Evolutionary conservation across 2,113 vertebrate species (phyloP).

Genomic region (Dicrurus megarhynchus): DNA sequence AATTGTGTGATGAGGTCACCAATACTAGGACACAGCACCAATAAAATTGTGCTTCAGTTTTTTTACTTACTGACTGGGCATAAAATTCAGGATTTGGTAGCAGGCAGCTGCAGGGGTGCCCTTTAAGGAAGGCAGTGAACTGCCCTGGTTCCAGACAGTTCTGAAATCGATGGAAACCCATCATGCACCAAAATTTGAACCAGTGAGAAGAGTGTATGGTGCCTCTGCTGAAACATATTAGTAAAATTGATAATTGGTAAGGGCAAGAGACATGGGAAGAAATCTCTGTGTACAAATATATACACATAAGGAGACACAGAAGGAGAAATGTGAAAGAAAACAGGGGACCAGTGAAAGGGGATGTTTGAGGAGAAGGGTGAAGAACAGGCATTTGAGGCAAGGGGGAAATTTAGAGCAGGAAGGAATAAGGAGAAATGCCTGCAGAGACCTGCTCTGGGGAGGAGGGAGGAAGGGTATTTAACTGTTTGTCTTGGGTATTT

Average conservation of each 20-base stretch:
- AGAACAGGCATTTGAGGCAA: background rate
- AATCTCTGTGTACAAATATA: background rate
- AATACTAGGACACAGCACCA: background rate
- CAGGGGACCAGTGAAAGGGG: background rate
- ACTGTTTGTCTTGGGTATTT: background rate
- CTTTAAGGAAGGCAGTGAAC: background rate
- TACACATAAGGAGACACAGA: rapidly evolving
- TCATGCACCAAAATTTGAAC: background rate
- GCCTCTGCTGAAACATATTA: background rate
- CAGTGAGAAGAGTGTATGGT: background rate
- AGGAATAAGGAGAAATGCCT: background rate
- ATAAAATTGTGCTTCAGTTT: background rate
- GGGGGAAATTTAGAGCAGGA: background rate
- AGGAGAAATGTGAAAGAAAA: background rate
- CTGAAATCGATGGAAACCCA: background rate
- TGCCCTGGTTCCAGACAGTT: background rate
- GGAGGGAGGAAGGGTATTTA: background rate
- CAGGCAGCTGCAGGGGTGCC: background rate
- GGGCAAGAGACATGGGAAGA: background rate
- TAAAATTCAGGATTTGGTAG: background rate
- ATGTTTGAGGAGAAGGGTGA: background rate
- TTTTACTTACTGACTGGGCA: background rate
- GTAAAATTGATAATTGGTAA: background rate
- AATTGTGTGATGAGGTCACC: background rate
- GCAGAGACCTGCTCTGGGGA: background rate